Percentiles rank a stretch among this genome's conserved stretches.
Conservation (phyloP, 2,113 vertebrate genomes). For the Cacatua alba region DNA sequence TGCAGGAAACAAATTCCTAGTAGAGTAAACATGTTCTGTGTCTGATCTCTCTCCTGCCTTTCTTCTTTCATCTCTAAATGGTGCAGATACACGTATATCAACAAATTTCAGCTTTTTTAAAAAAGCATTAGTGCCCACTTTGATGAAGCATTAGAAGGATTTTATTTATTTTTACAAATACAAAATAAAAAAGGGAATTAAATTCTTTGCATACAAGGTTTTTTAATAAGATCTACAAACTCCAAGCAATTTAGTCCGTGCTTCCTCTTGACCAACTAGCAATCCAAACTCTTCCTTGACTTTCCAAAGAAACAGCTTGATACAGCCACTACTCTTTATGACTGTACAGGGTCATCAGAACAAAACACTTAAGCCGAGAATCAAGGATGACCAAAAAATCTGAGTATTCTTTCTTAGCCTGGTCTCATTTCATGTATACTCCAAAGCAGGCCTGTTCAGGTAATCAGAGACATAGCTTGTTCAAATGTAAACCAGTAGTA, state of each 20-base stretch:
- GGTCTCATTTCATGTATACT: background rate
- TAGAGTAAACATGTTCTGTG: background rate
- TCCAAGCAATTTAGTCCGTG: background rate
- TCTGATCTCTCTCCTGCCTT: background rate
- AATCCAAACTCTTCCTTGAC: background rate
- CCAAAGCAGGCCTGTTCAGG: background rate
- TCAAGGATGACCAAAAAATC: background rate
- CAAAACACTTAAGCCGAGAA: background rate
- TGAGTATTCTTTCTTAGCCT: background rate
- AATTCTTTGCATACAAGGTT: background rate
- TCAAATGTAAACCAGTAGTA: background rate
- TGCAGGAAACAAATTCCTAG: background rate
- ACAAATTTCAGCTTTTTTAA: background rate
- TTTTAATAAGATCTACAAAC: background rate
- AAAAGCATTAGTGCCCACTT: background rate
- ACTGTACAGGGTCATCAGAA: background rate
- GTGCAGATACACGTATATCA: background rate
- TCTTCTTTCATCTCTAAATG: background rate
- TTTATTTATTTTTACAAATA: constrained; percentile 6
- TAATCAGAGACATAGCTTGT: background rate
- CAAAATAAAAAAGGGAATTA: background rate
- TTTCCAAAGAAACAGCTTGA: background rate
- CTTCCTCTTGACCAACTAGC: background rate
- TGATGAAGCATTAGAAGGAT: background rate
- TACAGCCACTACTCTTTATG: background rate